These are phyloP conservation scores for Prolemur simus DNA, from an alignment of 2,113 vertebrate species.

Conservation along the genomic window DNA sequence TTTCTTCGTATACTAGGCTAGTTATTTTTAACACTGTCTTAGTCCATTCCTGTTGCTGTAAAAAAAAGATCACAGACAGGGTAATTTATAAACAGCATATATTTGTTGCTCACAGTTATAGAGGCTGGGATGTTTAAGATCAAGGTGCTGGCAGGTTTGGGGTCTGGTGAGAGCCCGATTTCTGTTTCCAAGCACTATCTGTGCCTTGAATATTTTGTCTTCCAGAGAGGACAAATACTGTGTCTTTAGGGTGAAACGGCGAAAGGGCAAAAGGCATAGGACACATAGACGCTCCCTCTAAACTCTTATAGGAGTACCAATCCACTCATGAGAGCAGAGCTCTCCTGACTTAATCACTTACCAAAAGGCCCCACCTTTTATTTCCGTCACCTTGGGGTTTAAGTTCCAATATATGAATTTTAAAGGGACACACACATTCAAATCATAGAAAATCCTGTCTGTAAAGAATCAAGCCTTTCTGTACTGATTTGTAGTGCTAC, in stretches of 20 bases:
- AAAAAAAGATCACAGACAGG: not conserved
- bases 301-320: not conserved
- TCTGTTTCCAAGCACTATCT: not conserved
- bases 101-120: not conserved
- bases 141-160: not conserved
- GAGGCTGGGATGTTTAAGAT: not conserved
- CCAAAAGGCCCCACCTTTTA: not conserved
- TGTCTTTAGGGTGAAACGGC: not conserved
- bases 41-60: not conserved
- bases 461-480: not conserved
- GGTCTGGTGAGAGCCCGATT: not conserved
- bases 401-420: not conserved
- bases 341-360: not conserved
- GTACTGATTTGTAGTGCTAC: not conserved
- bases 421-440: not conserved
- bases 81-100: not conserved
- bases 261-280: not conserved
- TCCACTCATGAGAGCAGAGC: not conserved
- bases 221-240: not conserved
- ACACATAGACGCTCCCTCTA: not conserved
- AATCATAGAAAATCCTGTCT: not conserved
- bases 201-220: not conserved
- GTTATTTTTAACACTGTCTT: not conserved
- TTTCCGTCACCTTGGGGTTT: not conserved
- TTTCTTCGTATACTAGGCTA: not conserved